Base-by-base conservation (phyloP, 2,113 vertebrate species). In the Pteronura brasiliensis region DNA sequence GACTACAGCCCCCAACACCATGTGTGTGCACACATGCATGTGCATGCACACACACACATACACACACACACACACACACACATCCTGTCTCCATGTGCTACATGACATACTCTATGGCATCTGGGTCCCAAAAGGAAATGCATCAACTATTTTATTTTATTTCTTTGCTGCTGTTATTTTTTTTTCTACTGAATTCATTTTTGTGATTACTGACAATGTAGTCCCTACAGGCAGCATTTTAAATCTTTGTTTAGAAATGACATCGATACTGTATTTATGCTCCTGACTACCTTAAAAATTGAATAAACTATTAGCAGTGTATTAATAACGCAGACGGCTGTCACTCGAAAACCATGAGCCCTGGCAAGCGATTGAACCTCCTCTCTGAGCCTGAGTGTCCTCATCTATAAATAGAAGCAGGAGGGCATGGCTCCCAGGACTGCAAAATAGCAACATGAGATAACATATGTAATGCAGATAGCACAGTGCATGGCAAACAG, bases 161-260 rank as follows among this genome's bases (percentile, higher is more conserved):
- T 95, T 85, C 47, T 61, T 29, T 29, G 86, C 67, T 63, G 44
- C 20, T 90, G 18, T 55, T 93, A 42, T n/a, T 91, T 92, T 76
- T 76, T 59, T 84, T 36, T 80, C 23, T 79, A 61, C 90, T 96
- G 77, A 94, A 79, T 77, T 10, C 21, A 72, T 39, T 96, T 93
- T 85, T 44, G 5, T 91, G 88, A 91, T 83, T 86, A 36, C 7
- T 65, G 36, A 87, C 27, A 74, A 57, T 65, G 3, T 63, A 74
- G 10, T 15, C 91, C n/a, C 67, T 44, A 69, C 7, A 76, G 81
- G n/a, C 88, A 95, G 34, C 8, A 69, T 69, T 92, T 81, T n/a
- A 57, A 63, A 34, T 72, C 44, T 59, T 57, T 67, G 39, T 59
- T 84, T 52, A n/a, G 31, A 77, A 77, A 80, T 15, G 14, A 71